Evolutionary conservation across 2,888 invertebrate species (phyloP).

Genomic region (Drosophila paramelanica): DNA sequence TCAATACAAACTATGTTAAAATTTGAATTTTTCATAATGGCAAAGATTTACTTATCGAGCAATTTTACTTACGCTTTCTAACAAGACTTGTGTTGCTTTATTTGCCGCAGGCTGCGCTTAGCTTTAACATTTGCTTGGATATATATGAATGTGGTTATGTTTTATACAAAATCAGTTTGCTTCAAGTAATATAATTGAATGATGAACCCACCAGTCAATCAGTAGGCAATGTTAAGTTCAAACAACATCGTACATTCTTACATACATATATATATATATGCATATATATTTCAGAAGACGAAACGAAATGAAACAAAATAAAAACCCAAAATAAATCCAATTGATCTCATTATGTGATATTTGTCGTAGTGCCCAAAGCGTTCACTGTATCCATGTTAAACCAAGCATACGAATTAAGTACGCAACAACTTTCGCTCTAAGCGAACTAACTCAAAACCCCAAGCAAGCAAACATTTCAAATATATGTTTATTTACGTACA

Average conservation of each 20-base stretch:
- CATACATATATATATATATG: conserved; percentile 27
- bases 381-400: conserved; percentile 70
- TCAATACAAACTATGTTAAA: no score
- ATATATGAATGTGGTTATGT: conserved; percentile 6
- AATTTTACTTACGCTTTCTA: conserved; percentile 13
- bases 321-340: conserved; percentile 75
- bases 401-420: conserved; percentile 52
- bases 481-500: conserved; percentile 2
- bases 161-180: conserved; percentile 27
- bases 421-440: conserved; percentile 50
- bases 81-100: conserved; percentile 18
- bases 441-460: conserved; percentile 44
- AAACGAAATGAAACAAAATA: conserved; percentile 28
- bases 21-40: neutral
- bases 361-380: conserved; percentile 79
- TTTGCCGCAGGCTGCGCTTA: conserved; percentile 12
- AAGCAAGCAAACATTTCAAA: conserved; percentile 21
- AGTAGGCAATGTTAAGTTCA: conserved; percentile 60
- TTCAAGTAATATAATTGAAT: conserved; percentile 35
- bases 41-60: conserved; percentile 27
- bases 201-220: conserved; percentile 54
- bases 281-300: conserved; percentile 24
- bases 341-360: conserved; percentile 83
- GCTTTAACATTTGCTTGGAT: conserved; percentile 14
- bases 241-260: conserved; percentile 55